These are phyloP conservation scores for Serilophus lunatus DNA, from an alignment of 2,113 vertebrate genomes.

Conservation along the genomic window DNA sequence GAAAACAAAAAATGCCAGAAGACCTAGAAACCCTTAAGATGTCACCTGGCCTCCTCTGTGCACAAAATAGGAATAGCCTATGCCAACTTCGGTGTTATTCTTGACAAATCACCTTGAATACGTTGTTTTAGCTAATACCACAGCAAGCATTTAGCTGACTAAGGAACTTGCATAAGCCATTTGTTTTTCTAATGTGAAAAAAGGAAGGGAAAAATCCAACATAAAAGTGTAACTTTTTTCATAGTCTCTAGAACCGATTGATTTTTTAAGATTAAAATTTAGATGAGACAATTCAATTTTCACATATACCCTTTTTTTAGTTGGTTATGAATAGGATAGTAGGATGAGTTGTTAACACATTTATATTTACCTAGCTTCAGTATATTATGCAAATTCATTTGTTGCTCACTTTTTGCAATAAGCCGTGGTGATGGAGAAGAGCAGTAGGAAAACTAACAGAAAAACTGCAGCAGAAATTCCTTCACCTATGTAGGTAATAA, in stretches of 20 bases:
- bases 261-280: neutral
- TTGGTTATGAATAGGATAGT: neutral
- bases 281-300: neutral
- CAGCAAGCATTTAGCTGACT: neutral
- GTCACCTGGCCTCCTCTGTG: neutral
- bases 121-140: neutral
- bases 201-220: accelerated
- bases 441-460: neutral
- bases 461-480: neutral
- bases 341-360: neutral
- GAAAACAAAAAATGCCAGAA: neutral
- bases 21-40: neutral
- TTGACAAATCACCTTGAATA: neutral
- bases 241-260: neutral
- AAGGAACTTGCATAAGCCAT: neutral
- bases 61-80: neutral
- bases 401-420: neutral
- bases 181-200: neutral
- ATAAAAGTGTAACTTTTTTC: neutral
- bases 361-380: neutral
- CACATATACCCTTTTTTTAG: neutral
- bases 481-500: neutral
- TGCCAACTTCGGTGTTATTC: neutral
- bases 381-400: neutral
- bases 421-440: neutral